phyloP scores from a whole-genome alignment of 2,797 vertebrate genomes.

The Rallus crepitans region DNA sequence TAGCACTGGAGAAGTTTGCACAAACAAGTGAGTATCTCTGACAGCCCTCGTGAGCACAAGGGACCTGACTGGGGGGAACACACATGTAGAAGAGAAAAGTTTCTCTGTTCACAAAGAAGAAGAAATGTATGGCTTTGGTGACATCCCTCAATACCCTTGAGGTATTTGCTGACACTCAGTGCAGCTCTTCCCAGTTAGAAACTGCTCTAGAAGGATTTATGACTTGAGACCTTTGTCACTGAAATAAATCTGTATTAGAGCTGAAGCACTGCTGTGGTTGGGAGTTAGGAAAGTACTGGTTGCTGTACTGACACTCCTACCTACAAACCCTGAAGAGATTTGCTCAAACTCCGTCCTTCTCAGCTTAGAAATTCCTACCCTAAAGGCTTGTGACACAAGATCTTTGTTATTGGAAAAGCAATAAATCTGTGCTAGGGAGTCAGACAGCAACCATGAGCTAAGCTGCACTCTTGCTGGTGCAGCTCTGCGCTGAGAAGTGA shows the following conservation, averaged over 20 bases:
- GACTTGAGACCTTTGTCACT: not conserved
- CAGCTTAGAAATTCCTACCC: not conserved
- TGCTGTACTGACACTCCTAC: not conserved
- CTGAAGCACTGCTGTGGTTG: not conserved
- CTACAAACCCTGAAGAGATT: not conserved
- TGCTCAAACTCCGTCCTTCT: not conserved
- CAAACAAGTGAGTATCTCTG: slow-evolving; percentile 92
- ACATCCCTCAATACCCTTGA: not conserved
- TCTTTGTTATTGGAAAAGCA: not conserved
- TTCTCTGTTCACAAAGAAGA: not conserved
- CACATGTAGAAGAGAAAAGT: not conserved
- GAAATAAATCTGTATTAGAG: not conserved
- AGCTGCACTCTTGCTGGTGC: not conserved
- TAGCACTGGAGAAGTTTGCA: slow-evolving; percentile 99
- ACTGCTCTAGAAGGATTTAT: not conserved
- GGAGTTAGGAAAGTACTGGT: not conserved
- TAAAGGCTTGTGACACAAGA: not conserved
- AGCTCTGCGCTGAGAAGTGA: not conserved
- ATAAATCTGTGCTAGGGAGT: not conserved
- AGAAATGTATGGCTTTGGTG: not conserved
- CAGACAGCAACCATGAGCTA: not conserved
- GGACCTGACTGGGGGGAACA: not conserved
- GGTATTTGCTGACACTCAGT: not conserved
- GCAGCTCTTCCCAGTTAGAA: not conserved
- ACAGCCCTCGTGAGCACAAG: not conserved